Conservation (phyloP, 2,113 vertebrate species). For the Corydoras maculifer region DNA sequence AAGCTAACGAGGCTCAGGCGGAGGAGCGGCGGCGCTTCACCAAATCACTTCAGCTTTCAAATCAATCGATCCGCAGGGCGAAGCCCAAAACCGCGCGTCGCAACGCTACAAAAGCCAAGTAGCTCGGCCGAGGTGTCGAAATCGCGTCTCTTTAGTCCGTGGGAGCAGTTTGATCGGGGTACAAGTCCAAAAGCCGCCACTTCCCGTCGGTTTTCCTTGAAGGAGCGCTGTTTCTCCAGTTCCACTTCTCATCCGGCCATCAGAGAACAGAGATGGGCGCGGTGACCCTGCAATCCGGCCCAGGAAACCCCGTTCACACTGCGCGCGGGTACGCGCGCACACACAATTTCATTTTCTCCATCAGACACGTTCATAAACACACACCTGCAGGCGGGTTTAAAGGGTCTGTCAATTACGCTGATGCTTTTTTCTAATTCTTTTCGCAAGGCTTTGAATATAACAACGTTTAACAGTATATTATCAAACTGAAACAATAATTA, state of each 20-base stretch:
- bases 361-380: too few species aligned
- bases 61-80: constrained; percentile 39
- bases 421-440: too few species aligned
- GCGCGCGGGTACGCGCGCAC: neutral
- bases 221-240: constrained; percentile 42
- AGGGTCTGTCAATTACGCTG: too few species aligned
- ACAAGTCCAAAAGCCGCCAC: constrained; percentile 30
- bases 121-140: neutral
- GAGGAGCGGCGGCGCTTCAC: constrained; percentile 63
- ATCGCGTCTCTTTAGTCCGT: constrained; percentile 27
- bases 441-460: too few species aligned
- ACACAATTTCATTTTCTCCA: neutral
- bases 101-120: too few species aligned
- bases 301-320: constrained; percentile 67
- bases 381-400: too few species aligned
- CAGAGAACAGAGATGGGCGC: constrained; percentile 69
- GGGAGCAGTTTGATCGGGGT: neutral
- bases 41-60: constrained; percentile 55
- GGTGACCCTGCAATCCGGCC: constrained; percentile 72
- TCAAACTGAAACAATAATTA: too few species aligned
- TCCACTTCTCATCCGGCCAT: constrained; percentile 60
- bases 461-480: too few species aligned
- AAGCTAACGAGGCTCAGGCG: constrained; percentile 60
- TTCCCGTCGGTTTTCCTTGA: constrained; percentile 46
- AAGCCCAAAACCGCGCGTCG: neutral